These are phyloP conservation scores for Diplodus puntazzo DNA, from an alignment of 2,797 vertebrate species.

Conservation along the genomic window DNA sequence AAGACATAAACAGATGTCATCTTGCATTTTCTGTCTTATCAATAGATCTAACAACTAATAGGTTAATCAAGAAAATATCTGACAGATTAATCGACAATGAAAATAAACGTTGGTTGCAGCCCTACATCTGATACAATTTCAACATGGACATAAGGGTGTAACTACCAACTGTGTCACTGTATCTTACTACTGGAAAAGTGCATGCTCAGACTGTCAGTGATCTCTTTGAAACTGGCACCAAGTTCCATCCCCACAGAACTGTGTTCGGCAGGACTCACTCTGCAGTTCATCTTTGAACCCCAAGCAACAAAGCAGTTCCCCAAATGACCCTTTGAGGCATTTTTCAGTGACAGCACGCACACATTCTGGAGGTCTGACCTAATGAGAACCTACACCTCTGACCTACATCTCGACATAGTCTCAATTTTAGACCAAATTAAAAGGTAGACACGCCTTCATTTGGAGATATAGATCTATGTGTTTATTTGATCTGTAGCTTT, in stretches of 20 bases:
- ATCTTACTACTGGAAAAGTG: not conserved
- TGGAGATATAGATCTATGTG: not conserved
- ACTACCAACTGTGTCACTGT: not conserved
- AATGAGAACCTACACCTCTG: too few relatives aligned
- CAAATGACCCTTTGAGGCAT: not conserved
- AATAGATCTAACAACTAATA: too few relatives aligned
- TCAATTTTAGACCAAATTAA: not conserved
- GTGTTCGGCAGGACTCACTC: not conserved
- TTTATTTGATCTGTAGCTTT: not conserved
- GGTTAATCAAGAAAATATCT: too few relatives aligned
- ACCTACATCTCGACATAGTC: not conserved
- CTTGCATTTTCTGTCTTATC: too few relatives aligned
- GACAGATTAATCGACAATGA: too few relatives aligned
- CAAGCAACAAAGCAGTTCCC: not conserved
- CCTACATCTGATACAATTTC: not conserved
- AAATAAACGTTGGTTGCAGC: too few relatives aligned
- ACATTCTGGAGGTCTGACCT: not conserved
- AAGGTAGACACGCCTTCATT: not conserved
- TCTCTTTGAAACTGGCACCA: not conserved
- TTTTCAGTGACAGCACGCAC: not conserved
- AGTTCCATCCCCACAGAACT: not conserved
- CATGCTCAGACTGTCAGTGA: constrained; percentile 2
- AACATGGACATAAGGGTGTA: not conserved
- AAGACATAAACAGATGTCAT: too few relatives aligned
- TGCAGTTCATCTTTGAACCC: not conserved